These are phyloP conservation scores for Ashinkailepas kermadecensis DNA, from an alignment of 2,888 invertebrate species.

Conservation along the genomic window DNA sequence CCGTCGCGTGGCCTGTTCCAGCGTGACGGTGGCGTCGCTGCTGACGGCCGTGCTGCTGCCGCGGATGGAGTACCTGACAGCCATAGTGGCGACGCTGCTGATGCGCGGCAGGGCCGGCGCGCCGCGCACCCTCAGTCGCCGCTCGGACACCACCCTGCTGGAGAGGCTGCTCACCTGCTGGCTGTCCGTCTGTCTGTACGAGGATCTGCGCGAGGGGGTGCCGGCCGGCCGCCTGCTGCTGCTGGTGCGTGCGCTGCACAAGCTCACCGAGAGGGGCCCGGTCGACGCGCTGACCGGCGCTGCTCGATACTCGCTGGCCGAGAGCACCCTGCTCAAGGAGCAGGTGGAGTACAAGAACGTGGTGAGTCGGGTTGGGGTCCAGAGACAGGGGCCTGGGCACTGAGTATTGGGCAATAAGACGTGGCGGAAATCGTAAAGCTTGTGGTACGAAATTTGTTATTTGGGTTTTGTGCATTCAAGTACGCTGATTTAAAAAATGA, in stretches of 20 bases:
- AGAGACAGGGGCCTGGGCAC: too few relatives aligned
- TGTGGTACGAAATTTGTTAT: too few relatives aligned
- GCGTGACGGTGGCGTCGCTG: slow-evolving; percentile 91
- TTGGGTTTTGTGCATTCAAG: too few relatives aligned
- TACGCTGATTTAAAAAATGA: too few relatives aligned
- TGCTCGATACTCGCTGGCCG: slow-evolving; percentile 94
- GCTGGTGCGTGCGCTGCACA: slow-evolving; percentile 91
- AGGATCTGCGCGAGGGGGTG: slow-evolving; percentile 69
- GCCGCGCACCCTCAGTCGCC: slow-evolving; percentile 88
- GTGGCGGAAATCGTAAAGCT: too few relatives aligned
- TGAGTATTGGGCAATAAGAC: too few relatives aligned
- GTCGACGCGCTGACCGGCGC: slow-evolving; percentile 96
- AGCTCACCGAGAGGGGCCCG: slow-evolving; percentile 97
- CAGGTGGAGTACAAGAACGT: slow-evolving; percentile 79
- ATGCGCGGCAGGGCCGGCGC: slow-evolving; percentile 85
- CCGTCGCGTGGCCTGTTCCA: not conserved
- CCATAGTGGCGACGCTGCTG: slow-evolving; percentile 79
- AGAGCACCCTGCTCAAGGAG: slow-evolving; percentile 87
- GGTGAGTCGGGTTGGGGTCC: slow-evolving; percentile 41
- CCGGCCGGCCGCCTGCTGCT: slow-evolving; percentile 75
- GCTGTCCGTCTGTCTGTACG: slow-evolving; percentile 93
- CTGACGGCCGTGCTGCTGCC: slow-evolving; percentile 95
- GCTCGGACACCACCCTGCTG: slow-evolving; percentile 88
- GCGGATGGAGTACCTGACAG: slow-evolving; percentile 98
- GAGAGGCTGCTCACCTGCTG: slow-evolving; percentile 96